Percentiles rank a stretch among this genome's conserved stretches.
Conservation (phyloP, 2,113 vertebrate genomes). For the Holacanthus passer region DNA sequence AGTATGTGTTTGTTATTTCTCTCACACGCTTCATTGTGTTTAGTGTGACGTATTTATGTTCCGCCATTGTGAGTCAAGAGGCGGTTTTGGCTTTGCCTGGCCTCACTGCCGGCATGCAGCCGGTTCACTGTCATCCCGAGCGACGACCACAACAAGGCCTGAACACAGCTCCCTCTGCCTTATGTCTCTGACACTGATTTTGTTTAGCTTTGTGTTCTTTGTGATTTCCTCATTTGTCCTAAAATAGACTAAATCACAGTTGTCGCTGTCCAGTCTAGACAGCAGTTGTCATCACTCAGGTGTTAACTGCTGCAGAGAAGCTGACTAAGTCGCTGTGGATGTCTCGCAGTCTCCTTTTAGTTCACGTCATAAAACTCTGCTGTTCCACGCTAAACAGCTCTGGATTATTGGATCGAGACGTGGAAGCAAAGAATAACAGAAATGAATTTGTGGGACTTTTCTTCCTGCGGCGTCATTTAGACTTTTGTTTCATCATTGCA, state of each 20-base stretch:
- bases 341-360: background rate
- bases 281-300: conserved; percentile 10
- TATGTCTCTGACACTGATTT: background rate
- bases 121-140: background rate
- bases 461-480: no score
- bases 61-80: background rate
- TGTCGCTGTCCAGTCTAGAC: conserved; percentile 36
- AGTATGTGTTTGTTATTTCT: background rate
- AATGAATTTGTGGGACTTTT: no score
- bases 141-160: background rate
- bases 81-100: background rate
- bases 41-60: background rate
- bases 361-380: background rate
- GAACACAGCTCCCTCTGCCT: background rate
- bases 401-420: background rate
- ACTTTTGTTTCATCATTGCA: background rate
- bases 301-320: background rate
- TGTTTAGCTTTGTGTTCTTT: background rate
- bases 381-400: background rate
- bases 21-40: background rate
- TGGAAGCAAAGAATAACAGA: background rate
- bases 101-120: background rate
- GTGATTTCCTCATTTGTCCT: background rate
- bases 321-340: background rate
- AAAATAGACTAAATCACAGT: conserved; percentile 16